These are phyloP conservation scores for human DNA, from an alignment of 2,113 vertebrate genomes.

Conservation along the genomic window GRCh38 chr3:106868001-106868500, in stretches of 20 bases:
- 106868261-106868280: background rate
- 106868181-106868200: slow-evolving; percentile 13
- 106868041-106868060: background rate
- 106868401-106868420: slow-evolving; percentile 32
- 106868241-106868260: background rate
- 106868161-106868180: background rate
- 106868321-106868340: slow-evolving; percentile 15
- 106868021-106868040: background rate
- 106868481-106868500: too few species aligned
- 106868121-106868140: background rate
- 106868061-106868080: background rate
- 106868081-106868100: background rate
- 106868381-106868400: slow-evolving; percentile 1
- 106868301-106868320: background rate
- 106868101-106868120: background rate
- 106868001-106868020: background rate
- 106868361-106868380: slow-evolving; percentile 9
- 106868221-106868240: background rate
- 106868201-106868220: background rate
- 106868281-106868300: background rate
- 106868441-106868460: too few species aligned
- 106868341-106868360: slow-evolving; percentile 1
- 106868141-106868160: background rate
- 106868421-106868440: slow-evolving; percentile 64
- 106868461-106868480: too few species aligned